Conservation (phyloP, 1,140 invertebrate species). For the Glomeris maerens region DNA sequence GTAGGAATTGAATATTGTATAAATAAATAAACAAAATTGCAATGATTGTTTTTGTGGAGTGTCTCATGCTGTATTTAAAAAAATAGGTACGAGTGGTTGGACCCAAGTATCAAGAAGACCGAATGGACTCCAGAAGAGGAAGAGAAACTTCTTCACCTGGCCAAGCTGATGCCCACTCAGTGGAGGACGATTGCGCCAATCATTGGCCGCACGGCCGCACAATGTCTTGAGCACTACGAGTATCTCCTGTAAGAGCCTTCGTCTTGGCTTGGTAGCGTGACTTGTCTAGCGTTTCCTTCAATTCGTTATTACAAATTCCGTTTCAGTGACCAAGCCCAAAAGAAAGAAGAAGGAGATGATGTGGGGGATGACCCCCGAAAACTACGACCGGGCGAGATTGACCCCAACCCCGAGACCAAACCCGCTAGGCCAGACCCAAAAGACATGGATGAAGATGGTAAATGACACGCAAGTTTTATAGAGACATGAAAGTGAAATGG, state of each 20-base stretch:
- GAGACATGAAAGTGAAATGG: background rate
- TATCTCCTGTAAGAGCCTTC: slow-evolving; percentile 63
- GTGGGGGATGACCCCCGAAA: slow-evolving; percentile 85
- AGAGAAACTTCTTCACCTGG: slow-evolving; percentile 93
- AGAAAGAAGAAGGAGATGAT: slow-evolving; percentile 86
- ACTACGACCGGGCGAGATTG: slow-evolving; percentile 95
- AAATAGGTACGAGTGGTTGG: slow-evolving; percentile 92
- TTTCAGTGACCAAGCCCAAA: slow-evolving; percentile 91
- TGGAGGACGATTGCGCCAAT: slow-evolving; percentile 99
- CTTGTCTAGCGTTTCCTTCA: background rate
- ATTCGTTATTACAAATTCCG: slow-evolving; percentile 11
- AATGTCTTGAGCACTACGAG: slow-evolving; percentile 96
- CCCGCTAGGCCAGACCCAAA: slow-evolving; percentile 98
- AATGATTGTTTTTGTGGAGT: too few relatives aligned
- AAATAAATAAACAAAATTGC: too few relatives aligned
- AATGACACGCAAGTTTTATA: too few relatives aligned
- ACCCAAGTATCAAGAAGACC: slow-evolving; percentile 99
- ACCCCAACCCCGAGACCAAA: slow-evolving; percentile 99
- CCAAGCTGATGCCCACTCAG: slow-evolving; percentile 98
- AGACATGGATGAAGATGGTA: slow-evolving; percentile 99
- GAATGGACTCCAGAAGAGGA: slow-evolving; percentile 99
- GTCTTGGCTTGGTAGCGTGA: background rate
- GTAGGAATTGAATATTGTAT: too few relatives aligned
- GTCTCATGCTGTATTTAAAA: too few relatives aligned
- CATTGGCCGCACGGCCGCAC: slow-evolving; percentile 93